phyloP scores from a whole-genome alignment of 2,797 vertebrate genomes.

The Lophotriccus pileatus region DNA sequence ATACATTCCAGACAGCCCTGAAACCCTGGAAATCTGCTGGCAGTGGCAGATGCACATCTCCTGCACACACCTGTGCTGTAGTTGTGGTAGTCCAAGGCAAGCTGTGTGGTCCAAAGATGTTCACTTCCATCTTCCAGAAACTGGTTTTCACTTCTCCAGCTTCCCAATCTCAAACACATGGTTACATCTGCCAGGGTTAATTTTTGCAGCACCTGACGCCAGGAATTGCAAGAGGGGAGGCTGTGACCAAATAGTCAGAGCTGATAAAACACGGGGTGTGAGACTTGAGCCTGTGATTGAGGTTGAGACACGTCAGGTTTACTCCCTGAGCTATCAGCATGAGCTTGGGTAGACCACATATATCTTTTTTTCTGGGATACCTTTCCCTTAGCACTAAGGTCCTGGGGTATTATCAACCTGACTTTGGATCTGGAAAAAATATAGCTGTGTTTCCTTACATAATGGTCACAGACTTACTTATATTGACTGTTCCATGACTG shows the following conservation, averaged over 20 bases:
- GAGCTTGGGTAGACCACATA: background rate
- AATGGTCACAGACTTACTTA: background rate
- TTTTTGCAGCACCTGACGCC: background rate
- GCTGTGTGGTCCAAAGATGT: accelerated
- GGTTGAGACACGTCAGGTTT: background rate
- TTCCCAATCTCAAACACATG: background rate
- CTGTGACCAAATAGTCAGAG: background rate
- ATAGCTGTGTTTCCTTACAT: background rate
- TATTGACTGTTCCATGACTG: background rate
- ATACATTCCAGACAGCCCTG: background rate
- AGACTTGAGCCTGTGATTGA: background rate
- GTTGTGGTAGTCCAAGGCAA: background rate
- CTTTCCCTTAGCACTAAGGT: background rate
- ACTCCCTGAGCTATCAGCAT: background rate
- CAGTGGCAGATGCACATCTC: background rate
- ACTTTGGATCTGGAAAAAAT: background rate
- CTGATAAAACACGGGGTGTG: background rate
- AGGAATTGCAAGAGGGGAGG: background rate
- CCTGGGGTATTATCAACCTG: background rate
- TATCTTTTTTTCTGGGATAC: background rate
- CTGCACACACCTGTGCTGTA: background rate
- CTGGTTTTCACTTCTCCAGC: background rate
- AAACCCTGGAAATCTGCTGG: background rate
- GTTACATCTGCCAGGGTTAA: background rate
- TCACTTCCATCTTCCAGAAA: background rate